Percentiles rank a stretch among this genome's conserved stretches.
Conservation (phyloP, 2,113 vertebrate species). For the Notothenia coriiceps region DNA sequence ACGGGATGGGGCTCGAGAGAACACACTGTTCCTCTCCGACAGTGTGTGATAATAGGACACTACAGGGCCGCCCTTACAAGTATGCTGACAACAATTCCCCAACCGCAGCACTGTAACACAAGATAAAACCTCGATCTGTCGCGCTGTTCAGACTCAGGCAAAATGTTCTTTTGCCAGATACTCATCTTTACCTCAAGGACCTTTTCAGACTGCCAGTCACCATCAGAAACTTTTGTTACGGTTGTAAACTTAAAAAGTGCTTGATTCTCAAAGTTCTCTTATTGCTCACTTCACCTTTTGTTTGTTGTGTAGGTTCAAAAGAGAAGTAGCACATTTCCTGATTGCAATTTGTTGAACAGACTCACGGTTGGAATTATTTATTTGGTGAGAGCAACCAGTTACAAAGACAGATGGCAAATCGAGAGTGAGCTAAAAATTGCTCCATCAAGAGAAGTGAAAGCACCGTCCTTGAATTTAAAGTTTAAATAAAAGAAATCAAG, state of each 20-base stretch:
- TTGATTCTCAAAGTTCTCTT: background rate
- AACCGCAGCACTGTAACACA: constrained; percentile 14
- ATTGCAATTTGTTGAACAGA: constrained; percentile 7
- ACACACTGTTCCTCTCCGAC: constrained; percentile 53
- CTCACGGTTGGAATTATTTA: constrained; percentile 30
- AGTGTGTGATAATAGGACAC: constrained; percentile 40
- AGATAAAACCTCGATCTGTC: constrained; percentile 13
- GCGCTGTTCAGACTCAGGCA: background rate
- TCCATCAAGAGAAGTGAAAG: background rate
- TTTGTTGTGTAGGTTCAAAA: background rate
- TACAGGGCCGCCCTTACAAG: constrained; percentile 25
- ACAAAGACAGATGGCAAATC: constrained; percentile 42
- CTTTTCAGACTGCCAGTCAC: background rate
- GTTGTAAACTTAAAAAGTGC: background rate
- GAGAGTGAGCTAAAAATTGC: constrained; percentile 12
- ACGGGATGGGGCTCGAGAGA: constrained; percentile 19
- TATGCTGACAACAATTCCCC: constrained; percentile 30
- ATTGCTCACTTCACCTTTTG: background rate
- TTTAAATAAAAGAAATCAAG: background rate
- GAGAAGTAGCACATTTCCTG: background rate
- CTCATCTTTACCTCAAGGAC: background rate
- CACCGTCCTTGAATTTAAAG: constrained; percentile 14
- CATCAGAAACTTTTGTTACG: background rate
- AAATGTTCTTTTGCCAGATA: constrained; percentile 10
- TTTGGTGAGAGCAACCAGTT: constrained; percentile 17